Percentiles rank a stretch among this genome's conserved stretches.
Evolutionary conservation across 2,113 vertebrate species (phyloP).

Genomic region (Echinops telfairi): DNA sequence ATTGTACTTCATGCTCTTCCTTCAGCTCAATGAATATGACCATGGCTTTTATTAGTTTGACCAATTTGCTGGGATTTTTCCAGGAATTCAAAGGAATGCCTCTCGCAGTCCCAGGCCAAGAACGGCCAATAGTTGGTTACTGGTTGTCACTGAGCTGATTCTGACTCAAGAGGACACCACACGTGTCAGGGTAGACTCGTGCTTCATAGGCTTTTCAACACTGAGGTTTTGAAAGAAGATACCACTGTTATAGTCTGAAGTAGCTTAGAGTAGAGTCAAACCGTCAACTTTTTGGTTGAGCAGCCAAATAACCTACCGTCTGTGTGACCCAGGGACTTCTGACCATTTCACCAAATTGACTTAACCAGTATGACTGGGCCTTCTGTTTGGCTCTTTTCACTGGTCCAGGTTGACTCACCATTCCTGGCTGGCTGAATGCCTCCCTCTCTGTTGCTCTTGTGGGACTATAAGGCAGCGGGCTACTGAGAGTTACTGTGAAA

Average conservation of each 20-base stretch:
- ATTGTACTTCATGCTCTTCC: background rate
- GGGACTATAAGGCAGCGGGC: background rate
- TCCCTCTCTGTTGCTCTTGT: background rate
- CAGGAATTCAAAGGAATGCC: background rate
- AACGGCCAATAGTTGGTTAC: background rate
- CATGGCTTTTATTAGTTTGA: background rate
- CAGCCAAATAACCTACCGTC: background rate
- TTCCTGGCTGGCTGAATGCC: background rate
- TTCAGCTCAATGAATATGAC: background rate
- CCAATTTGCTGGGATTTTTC: background rate
- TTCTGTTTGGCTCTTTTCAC: background rate
- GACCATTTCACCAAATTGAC: background rate
- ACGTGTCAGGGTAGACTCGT: background rate
- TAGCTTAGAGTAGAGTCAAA: background rate
- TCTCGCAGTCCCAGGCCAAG: too few relatives aligned
- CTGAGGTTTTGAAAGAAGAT: background rate
- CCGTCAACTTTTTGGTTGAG: background rate
- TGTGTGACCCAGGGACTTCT: background rate
- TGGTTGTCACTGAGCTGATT: background rate
- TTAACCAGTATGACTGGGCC: background rate
- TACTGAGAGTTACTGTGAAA: slow-evolving; percentile 3
- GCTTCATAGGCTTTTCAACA: background rate
- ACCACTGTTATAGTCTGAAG: background rate
- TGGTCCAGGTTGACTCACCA: background rate
- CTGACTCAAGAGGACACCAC: background rate